Percentiles rank a stretch among this genome's conserved stretches.
phyloP scores from a whole-genome alignment of 37 sponge, comb jelly and placozoan genomes.

The Aplysina aerophoba region DNA sequence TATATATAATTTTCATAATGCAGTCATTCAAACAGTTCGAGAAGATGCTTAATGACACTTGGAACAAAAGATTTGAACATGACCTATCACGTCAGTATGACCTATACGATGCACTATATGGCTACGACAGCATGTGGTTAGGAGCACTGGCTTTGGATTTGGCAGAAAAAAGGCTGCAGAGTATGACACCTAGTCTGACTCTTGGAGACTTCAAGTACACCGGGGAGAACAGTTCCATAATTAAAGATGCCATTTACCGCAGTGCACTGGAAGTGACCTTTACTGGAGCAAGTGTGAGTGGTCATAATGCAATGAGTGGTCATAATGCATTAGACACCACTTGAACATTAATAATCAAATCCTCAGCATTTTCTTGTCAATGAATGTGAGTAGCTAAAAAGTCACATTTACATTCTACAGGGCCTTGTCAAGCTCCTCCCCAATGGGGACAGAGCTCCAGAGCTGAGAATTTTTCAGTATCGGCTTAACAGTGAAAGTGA shows the following conservation, averaged over 20 bases:
- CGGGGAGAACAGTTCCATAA: background rate
- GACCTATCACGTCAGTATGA: background rate
- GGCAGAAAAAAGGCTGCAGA: constrained; percentile 10
- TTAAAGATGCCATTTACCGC: background rate
- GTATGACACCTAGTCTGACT: background rate
- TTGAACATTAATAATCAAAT: no score
- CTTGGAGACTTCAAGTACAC: constrained; percentile 31
- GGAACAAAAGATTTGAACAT: background rate
- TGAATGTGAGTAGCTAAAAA: constrained; percentile 21
- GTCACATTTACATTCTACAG: background rate
- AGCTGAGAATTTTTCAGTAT: constrained; percentile 62
- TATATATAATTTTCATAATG: no score
- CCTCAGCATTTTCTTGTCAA: constrained; percentile 25
- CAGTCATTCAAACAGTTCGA: constrained; percentile 22
- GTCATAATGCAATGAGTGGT: constrained; percentile 11
- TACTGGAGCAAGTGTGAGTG: constrained; percentile 45
- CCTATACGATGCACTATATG: constrained; percentile 3
- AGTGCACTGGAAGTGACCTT: constrained; percentile 12
- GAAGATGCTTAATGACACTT: background rate
- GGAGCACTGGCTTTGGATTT: constrained; percentile 55
- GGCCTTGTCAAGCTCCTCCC: background rate
- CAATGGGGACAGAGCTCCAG: constrained; percentile 38
- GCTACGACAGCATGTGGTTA: constrained; percentile 67
- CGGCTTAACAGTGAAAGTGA: constrained; percentile 8
- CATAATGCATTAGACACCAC: no score